Evolutionary conservation across 2,113 vertebrate genomes (phyloP).

Genomic region (Ifrita kowaldi): DNA sequence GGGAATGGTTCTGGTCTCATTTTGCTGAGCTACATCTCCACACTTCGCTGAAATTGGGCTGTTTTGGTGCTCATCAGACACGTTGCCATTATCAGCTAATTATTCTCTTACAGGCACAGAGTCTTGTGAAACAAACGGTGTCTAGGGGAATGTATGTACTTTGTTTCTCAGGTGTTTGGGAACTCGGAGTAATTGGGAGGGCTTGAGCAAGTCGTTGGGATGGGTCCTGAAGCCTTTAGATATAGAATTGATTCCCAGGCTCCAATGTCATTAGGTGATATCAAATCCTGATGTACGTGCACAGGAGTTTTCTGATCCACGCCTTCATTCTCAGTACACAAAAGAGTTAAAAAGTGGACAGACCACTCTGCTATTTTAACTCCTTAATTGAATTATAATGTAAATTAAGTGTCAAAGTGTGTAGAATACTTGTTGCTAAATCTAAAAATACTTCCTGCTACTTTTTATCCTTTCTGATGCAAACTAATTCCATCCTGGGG

Average conservation of each 20-base stretch:
- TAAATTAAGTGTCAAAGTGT: background rate
- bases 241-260: background rate
- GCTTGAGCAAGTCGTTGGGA: background rate
- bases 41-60: background rate
- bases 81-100: background rate
- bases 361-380: background rate
- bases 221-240: background rate
- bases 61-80: background rate
- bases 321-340: background rate
- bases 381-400: background rate
- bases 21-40: background rate
- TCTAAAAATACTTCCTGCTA: background rate
- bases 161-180: slow-evolving; percentile 5
- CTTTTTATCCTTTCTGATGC: background rate
- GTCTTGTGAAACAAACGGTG: background rate
- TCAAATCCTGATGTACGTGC: background rate
- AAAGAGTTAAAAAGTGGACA: background rate
- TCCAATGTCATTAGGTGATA: background rate
- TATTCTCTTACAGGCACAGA: background rate
- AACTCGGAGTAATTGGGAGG: background rate
- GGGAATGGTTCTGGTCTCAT: background rate
- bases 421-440: slow-evolving; percentile 42
- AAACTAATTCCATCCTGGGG: background rate
- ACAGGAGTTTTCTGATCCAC: background rate
- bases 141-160: background rate